Evolutionary conservation across 2,888 invertebrate genomes (phyloP).

Genomic region (Tetranychus truncatus): DNA sequence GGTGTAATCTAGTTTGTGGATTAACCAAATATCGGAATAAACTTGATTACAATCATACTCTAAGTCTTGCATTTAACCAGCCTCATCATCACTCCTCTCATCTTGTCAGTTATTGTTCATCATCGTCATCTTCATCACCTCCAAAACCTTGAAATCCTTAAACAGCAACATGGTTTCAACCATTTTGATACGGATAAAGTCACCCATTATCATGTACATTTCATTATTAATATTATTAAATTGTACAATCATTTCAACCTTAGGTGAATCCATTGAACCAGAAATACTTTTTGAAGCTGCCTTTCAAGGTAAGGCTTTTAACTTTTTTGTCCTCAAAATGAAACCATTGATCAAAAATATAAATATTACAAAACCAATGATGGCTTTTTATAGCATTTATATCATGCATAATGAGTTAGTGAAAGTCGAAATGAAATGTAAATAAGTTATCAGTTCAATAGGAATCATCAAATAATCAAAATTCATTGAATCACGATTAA

Average conservation of each 20-base stretch:
- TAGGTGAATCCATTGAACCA: slow-evolving; percentile 3
- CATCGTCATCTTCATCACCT: neutral
- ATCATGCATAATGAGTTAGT: no score
- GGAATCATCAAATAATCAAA: neutral
- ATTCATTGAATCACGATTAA: no score
- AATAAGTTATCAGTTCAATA: neutral
- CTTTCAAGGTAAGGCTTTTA: slow-evolving; percentile 21
- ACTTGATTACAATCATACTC: no score
- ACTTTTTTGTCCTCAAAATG: neutral
- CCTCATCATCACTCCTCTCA: neutral
- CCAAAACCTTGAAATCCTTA: neutral
- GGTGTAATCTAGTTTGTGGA: no score
- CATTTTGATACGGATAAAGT: neutral
- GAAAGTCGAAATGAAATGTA: neutral
- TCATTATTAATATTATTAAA: neutral
- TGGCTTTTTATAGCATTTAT: no score
- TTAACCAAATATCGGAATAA: no score
- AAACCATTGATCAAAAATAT: neutral
- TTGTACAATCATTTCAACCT: slow-evolving; percentile 4
- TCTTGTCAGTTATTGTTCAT: neutral
- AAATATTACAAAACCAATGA: neutral
- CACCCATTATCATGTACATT: neutral
- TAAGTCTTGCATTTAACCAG: no score
- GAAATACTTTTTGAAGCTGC: slow-evolving; percentile 16
- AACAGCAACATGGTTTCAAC: neutral